These are phyloP conservation scores for Temnopleurus reevesii DNA, from an alignment of 53 echinoderm and acorn worm species.

Conservation along the genomic window DNA sequence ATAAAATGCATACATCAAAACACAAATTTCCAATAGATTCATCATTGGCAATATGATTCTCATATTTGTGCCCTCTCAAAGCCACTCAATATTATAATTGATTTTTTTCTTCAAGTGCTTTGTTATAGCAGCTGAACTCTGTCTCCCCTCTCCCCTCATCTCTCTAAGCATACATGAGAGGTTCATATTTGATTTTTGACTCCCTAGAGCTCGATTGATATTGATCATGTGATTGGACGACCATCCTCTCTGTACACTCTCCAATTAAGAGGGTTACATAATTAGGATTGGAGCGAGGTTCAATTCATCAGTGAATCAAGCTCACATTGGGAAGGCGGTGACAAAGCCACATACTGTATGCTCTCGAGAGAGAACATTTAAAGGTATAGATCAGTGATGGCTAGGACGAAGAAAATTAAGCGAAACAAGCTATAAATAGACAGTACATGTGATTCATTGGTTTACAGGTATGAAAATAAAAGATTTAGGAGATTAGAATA, in stretches of 20 bases:
- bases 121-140: neutral
- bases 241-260: constrained; percentile 4
- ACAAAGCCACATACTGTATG: neutral
- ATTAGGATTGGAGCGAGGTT: neutral
- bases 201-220: constrained; percentile 7
- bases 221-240: constrained; percentile 9
- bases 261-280: constrained; percentile 33
- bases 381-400: too few species aligned
- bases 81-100: too few species aligned
- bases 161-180: too few species aligned
- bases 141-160: neutral
- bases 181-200: neutral
- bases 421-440: too few species aligned
- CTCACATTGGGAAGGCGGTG: neutral
- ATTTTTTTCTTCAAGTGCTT: neutral
- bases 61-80: too few species aligned
- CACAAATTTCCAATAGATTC: too few species aligned
- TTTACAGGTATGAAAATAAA: too few species aligned
- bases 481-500: too few species aligned
- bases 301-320: neutral
- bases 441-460: too few species aligned
- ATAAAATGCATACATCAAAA: too few species aligned
- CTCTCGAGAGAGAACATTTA: neutral
- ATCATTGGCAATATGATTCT: too few species aligned
- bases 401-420: too few species aligned